These are phyloP conservation scores for Bimastos eiseni DNA, from an alignment of 2,888 invertebrate species.

Conservation along the genomic window DNA sequence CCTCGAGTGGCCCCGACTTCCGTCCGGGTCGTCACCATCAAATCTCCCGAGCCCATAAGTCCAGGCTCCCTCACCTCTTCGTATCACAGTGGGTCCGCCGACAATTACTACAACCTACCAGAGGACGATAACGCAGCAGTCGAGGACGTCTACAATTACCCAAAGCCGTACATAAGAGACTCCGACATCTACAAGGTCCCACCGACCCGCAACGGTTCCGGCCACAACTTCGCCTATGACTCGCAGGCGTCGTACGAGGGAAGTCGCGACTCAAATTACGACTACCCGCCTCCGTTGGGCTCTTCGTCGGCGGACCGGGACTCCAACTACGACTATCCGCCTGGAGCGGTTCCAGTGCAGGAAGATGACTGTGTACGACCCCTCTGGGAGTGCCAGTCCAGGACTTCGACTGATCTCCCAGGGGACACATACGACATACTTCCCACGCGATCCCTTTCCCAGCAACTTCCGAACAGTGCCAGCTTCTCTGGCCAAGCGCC, in stretches of 20 bases:
- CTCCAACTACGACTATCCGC: slow-evolving; percentile 8
- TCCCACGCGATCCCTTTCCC: background rate
- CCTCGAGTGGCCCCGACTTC: background rate
- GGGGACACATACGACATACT: slow-evolving; percentile 1
- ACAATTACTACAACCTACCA: background rate
- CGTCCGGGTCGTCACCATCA: slow-evolving; percentile 15
- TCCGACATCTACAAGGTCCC: background rate
- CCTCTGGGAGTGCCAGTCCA: background rate
- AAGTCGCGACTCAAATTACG: background rate
- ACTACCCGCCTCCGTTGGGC: background rate
- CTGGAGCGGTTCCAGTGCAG: background rate
- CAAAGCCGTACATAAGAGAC: background rate
- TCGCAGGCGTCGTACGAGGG: background rate
- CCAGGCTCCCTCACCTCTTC: background rate
- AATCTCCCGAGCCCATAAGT: background rate
- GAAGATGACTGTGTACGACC: background rate
- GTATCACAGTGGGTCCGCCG: background rate
- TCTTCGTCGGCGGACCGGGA: background rate
- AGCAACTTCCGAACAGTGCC: background rate
- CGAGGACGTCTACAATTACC: background rate
- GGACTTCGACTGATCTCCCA: background rate
- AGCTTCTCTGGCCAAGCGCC: background rate
- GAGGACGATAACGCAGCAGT: background rate
- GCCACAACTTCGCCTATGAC: background rate
- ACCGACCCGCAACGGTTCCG: background rate